Evolutionary conservation across 2,113 vertebrate genomes (phyloP), one percentile per base, ranked within the genome.

Genomic region (Cryptotis parvus): DNA sequence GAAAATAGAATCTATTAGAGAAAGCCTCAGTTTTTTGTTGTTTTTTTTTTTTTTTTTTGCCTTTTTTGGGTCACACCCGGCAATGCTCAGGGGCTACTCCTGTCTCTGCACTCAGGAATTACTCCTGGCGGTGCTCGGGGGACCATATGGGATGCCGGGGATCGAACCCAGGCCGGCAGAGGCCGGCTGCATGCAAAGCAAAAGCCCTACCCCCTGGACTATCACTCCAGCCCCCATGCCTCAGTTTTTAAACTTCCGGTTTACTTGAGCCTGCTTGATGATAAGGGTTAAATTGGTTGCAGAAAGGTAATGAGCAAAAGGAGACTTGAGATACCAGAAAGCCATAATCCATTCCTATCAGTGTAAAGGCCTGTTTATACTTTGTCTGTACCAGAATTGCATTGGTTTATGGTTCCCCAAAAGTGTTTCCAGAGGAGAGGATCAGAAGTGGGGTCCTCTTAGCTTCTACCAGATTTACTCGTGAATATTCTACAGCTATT

Each of bases 221-320:
- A n/a, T n/a, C n/a, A n/a, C n/a, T n/a, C n/a, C n/a, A n/a, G n/a
- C n/a, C n/a, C n/a, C n/a, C n/a, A n/a, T n/a, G n/a, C n/a, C n/a
- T n/a, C n/a, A n/a, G n/a, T n/a, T n/a, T n/a, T 88, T 88, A 74
- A 87, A 66, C 77, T 77, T 84, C 69, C 33, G 22, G 66, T 61
- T 68, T 92, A 74, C 72, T n/a, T 52, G 75, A 84, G n/a, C 33
- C 26, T 77, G 61, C 29, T 6, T 27, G 43, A 24, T 87, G n/a
- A 26, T 49, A 33, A 11, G 14, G 65, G 31, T 58, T 83, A 9
- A 9, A 12, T 33, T 65, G 37, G 77, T 43, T 84, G 81, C 86
- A 61, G 24, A 91, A 72, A 92, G 26, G 52, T 20, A 81, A 16
- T 3, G 14, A 94, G 29, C 35, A 81, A 68, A 88, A 84, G 69